Base-by-base conservation (phyloP, 2,113 vertebrate genomes). In the Cebidichthys violaceus region DNA sequence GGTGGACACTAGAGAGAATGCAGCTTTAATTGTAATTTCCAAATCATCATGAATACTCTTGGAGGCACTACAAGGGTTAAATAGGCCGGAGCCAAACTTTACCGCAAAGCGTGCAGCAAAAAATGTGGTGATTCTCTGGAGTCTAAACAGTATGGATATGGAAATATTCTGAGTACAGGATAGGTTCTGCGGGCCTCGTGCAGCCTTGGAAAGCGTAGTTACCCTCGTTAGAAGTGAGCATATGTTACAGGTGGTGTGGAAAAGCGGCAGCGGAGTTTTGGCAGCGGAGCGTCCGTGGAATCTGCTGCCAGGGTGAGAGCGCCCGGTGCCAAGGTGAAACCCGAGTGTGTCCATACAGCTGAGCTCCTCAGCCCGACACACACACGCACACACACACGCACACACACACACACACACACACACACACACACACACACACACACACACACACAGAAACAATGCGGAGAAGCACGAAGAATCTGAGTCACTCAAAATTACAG, bases 191-290 rank as follows among this genome's bases (percentile, higher is more conserved):
- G 81, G 85, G 22, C 50, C 60, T 76, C 61, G 78, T 65, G 41
- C 60, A 76, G 83, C 69, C 82, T 82, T 89, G 88, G 85, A 91
- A 91, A 89, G 71, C 86, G 79, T 62, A 86, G 90, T 86, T 86
- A 66, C 59, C 71, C 89, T 85, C 18, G 90, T 91, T 86, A 88
- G 90, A 89, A 83, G 75, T 73, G 85, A 91, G 87, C 86, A 89
- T 91, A 90, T 90, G 92, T 92, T 94, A 94, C 93, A 94, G 93
- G 93, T 94, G 92, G 92, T 88, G 90, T 80, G 88, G 86, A 91
- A 54, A 88, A 84, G 86, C 88, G 87, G 82, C 77, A 78, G 75
- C 86, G 78, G 78, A 84, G 67, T 89, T n/a, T 14, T 88, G 85
- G 90, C 87, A 83, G 72, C 55, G 33, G 54, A 37, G 77, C 50